Conservation (phyloP, 2,888 invertebrate species). For the Pollenia labialis region DNA sequence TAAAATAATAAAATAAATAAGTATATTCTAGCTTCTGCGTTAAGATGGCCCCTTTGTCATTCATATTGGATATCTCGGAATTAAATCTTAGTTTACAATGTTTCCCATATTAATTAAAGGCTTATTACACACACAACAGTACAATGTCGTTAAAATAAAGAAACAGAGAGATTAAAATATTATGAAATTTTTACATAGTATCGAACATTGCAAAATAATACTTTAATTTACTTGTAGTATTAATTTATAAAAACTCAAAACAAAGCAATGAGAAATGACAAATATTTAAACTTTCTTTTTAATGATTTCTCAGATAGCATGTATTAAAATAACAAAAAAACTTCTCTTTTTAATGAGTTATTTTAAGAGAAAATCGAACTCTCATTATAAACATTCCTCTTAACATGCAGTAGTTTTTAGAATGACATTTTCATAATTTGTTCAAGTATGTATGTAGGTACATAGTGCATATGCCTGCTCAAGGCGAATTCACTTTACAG, state of each 20-base stretch:
- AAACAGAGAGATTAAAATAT: slow-evolving; percentile 22
- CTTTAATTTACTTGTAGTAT: too few relatives aligned
- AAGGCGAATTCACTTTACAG: too few relatives aligned
- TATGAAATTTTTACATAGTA: slow-evolving; percentile 20
- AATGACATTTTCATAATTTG: background rate
- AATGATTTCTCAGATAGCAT: background rate
- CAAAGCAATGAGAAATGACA: slow-evolving; percentile 2
- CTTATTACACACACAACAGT: background rate
- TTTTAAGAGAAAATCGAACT: slow-evolving; percentile 7
- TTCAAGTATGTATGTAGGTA: background rate
- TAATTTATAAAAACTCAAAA: background rate
- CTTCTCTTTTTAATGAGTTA: background rate
- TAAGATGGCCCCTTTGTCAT: background rate
- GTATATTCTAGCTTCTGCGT: too few relatives aligned
- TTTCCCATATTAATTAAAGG: slow-evolving; percentile 48
- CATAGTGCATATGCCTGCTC: too few relatives aligned
- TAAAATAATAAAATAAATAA: too few relatives aligned
- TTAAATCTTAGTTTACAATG: slow-evolving; percentile 31
- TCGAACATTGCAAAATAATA: background rate
- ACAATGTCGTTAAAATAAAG: background rate
- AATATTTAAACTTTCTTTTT: slow-evolving; percentile 31
- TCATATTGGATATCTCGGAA: background rate
- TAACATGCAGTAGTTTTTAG: background rate
- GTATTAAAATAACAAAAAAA: background rate
- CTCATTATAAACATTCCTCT: slow-evolving; percentile 25